A percentile compares a stretch with the other conserved stretches of the same genome.
phyloP scores from a whole-genome alignment of 2,113 vertebrate genomes.

The Turdus rufiventris region DNA sequence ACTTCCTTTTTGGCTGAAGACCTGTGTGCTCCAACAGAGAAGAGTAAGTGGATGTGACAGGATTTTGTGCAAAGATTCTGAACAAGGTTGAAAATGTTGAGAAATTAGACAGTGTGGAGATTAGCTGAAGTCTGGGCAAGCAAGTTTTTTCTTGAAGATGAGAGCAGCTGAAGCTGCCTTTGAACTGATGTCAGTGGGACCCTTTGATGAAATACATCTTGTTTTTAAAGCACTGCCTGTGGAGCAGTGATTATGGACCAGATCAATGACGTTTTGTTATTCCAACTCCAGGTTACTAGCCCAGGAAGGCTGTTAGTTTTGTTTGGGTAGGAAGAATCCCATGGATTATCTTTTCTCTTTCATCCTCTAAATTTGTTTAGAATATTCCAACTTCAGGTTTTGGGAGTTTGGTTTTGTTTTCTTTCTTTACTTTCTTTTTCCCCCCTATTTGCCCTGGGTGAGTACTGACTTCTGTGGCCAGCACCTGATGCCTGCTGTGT shows the following conservation, averaged over 20 bases:
- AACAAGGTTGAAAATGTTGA: not conserved
- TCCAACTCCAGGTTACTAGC: not conserved
- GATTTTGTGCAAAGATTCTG: not conserved
- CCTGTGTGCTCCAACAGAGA: slow-evolving; percentile 3
- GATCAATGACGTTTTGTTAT: not conserved
- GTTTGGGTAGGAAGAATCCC: not conserved
- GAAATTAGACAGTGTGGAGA: not conserved
- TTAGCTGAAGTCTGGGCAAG: slow-evolving; percentile 37
- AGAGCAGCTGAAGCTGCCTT: not conserved
- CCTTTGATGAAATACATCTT: slow-evolving; percentile 27
- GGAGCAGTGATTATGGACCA: not conserved
- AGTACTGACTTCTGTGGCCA: not conserved
- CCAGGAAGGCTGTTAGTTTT: not conserved
- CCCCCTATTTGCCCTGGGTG: fast-evolving
- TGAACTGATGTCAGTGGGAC: slow-evolving; percentile 26
- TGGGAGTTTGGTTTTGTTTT: not conserved
- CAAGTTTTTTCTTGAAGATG: slow-evolving; percentile 9
- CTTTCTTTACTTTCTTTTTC: fast-evolving
- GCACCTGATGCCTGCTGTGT: not conserved
- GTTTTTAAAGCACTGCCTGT: not conserved
- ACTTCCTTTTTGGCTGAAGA: not conserved
- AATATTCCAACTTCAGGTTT: not conserved
- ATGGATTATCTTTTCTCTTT: not conserved
- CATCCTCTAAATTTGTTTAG: not conserved
- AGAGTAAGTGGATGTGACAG: not conserved